These are phyloP conservation scores for Aradus depressus DNA, from an alignment of 2,888 invertebrate genomes.

Conservation along the genomic window DNA sequence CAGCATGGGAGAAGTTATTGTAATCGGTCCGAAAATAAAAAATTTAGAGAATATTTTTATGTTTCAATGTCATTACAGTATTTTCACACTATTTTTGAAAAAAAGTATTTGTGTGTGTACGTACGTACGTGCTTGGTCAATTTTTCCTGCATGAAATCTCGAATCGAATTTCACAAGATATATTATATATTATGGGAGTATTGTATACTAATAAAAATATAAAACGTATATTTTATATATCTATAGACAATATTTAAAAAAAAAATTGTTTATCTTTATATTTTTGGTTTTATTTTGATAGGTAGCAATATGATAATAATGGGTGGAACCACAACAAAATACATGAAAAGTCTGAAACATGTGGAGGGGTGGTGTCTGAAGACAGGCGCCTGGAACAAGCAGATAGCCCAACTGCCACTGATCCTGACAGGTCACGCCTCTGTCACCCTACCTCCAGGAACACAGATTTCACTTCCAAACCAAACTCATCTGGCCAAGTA, in stretches of 20 bases:
- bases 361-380: slow-evolving; percentile 22
- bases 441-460: slow-evolving; percentile 7
- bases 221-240: not conserved
- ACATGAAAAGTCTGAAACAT: slow-evolving; percentile 18
- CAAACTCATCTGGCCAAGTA: too few species aligned
- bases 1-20: too few species aligned
- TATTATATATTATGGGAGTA: too few species aligned
- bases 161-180: too few species aligned
- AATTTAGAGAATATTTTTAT: not conserved
- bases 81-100: not conserved
- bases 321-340: slow-evolving; percentile 21
- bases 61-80: not conserved
- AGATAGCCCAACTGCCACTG: slow-evolving; percentile 18
- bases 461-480: not conserved
- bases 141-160: too few species aligned
- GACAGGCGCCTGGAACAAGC: slow-evolving; percentile 16
- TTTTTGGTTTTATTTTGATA: slow-evolving; percentile 4
- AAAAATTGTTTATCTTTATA: not conserved
- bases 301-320: slow-evolving; percentile 21
- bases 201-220: not conserved
- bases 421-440: slow-evolving; percentile 20
- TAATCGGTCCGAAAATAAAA: not conserved
- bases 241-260: not conserved
- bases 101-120: not conserved
- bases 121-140: too few species aligned